phyloP scores from a whole-genome alignment of 1,140 invertebrate genomes.

The Calephelis nemesis region DNA sequence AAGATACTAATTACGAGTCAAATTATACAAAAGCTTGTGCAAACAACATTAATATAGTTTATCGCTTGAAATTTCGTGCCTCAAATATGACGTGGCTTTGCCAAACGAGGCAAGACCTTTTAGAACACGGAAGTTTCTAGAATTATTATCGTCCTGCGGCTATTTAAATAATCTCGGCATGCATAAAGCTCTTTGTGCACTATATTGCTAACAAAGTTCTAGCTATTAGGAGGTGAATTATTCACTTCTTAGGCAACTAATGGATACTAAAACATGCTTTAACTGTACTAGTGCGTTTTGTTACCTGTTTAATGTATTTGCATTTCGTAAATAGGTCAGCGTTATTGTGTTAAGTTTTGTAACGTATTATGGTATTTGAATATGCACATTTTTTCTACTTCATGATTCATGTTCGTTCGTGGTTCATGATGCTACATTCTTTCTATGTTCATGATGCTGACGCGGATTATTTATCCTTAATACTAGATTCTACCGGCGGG shows the following conservation, averaged over 20 bases:
- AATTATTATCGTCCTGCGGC: conserved; percentile 14
- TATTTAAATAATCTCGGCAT: conserved; percentile 11
- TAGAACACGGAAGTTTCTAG: neutral
- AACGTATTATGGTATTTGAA: too few species aligned
- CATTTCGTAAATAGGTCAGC: neutral
- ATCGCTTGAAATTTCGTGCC: neutral
- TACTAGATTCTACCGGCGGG: too few species aligned
- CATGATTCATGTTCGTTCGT: too few species aligned
- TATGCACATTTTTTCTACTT: too few species aligned
- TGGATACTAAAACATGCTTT: conserved; percentile 4
- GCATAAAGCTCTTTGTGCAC: conserved; percentile 4
- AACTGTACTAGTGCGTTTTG: conserved; percentile 1
- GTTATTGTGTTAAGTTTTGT: too few species aligned
- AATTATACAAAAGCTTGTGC: too few species aligned
- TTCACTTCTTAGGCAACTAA: conserved; percentile 9
- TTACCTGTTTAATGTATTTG: conserved; percentile 4
- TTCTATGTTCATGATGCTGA: too few species aligned
- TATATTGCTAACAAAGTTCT: conserved; percentile 8
- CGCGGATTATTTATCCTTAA: too few species aligned
- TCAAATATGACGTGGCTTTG: neutral
- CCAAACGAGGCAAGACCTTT: neutral
- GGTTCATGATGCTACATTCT: too few species aligned
- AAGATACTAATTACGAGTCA: too few species aligned
- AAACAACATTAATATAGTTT: neutral
- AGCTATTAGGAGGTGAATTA: conserved; percentile 12